phyloP scores from a whole-genome alignment of 1,140 invertebrate genomes.

The Drosophila sucinea region DNA sequence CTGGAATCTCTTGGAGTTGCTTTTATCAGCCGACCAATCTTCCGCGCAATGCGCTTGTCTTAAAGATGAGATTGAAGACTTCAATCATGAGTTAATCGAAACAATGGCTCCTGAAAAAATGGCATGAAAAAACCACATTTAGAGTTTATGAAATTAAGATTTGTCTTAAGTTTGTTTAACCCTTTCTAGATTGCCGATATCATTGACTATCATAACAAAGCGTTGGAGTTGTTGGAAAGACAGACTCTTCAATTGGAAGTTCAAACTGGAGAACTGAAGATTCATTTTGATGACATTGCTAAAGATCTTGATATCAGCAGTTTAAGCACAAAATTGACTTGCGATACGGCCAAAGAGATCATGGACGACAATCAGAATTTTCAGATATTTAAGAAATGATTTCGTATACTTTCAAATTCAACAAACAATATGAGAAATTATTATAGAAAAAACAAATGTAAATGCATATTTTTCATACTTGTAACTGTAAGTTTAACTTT shows the following conservation, averaged over 20 bases:
- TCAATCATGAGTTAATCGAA: constrained; percentile 1
- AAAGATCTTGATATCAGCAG: background rate
- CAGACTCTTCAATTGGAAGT: constrained; percentile 25
- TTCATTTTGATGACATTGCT: constrained; percentile 15
- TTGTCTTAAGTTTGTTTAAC: background rate
- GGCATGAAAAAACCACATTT: constrained; percentile 20
- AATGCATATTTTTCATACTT: constrained; percentile 40
- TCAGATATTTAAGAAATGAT: background rate
- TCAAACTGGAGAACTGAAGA: background rate
- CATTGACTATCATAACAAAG: constrained; percentile 36
- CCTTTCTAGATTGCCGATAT: constrained; percentile 36
- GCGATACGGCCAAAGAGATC: background rate
- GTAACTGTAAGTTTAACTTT: constrained; percentile 66
- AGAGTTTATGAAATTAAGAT: too few relatives aligned
- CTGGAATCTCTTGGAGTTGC: constrained; percentile 28
- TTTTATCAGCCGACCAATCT: constrained; percentile 41
- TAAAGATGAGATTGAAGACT: constrained; percentile 32
- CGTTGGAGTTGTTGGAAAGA: constrained; percentile 35
- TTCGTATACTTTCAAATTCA: constrained; percentile 19
- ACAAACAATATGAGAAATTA: constrained; percentile 23
- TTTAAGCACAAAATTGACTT: constrained; percentile 4
- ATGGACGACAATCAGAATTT: background rate
- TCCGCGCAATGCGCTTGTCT: constrained; percentile 35
- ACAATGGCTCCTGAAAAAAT: constrained; percentile 5
- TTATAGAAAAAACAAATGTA: constrained; percentile 28